These are phyloP conservation scores for Centrocercus urophasianus DNA, from an alignment of 2,113 vertebrate genomes.

Conservation along the genomic window DNA sequence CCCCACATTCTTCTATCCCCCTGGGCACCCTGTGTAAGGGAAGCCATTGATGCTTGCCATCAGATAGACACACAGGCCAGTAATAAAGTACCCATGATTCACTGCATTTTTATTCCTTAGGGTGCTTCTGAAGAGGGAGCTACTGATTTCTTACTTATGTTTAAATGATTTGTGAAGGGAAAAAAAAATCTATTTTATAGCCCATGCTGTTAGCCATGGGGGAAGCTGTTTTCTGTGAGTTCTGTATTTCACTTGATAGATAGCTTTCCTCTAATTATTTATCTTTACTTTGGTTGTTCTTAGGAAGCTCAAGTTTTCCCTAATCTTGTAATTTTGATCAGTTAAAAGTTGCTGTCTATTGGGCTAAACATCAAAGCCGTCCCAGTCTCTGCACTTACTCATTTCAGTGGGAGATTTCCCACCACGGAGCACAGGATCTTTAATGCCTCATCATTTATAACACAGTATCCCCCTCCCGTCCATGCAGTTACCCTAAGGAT, in stretches of 20 bases:
- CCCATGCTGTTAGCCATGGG: background rate
- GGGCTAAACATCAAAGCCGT: background rate
- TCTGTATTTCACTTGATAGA: background rate
- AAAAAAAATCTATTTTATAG: conserved; percentile 39
- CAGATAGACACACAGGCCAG: conserved; percentile 67
- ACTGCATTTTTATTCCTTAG: conserved; percentile 65
- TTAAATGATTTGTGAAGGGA: conserved; percentile 63
- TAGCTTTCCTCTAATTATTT: background rate
- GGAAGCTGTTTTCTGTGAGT: background rate
- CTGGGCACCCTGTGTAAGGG: conserved; percentile 54
- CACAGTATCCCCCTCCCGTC: background rate
- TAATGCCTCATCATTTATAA: background rate
- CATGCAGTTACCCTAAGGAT: background rate
- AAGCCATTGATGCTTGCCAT: conserved; percentile 73
- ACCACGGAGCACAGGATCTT: background rate
- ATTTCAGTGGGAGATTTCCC: background rate
- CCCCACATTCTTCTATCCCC: conserved; percentile 71
- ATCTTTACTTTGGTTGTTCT: background rate
- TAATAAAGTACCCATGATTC: conserved; percentile 71
- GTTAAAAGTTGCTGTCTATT: background rate
- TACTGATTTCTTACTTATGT: conserved; percentile 68
- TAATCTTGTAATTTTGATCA: background rate
- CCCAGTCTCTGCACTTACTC: background rate
- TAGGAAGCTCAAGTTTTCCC: background rate
- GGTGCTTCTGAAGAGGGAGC: conserved; percentile 65